A percentile compares a stretch with the other conserved stretches of the same genome.
Conservation (phyloP, 2,113 vertebrate species). For the Petromus typicus region DNA sequence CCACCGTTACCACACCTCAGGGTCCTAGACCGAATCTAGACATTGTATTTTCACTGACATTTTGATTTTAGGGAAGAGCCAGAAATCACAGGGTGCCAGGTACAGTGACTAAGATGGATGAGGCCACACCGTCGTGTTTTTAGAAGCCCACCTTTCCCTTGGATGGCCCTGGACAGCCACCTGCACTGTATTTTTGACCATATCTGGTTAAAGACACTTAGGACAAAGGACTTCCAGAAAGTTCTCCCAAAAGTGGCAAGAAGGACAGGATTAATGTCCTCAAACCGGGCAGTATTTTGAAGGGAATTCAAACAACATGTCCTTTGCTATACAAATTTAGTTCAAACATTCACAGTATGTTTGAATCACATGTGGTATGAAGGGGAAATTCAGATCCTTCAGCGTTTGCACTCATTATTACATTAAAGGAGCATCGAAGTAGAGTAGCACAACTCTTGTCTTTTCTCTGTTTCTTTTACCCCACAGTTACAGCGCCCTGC, state of each 20-base stretch:
- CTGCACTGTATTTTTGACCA: neutral
- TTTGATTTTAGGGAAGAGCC: neutral
- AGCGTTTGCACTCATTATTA: neutral
- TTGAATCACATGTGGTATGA: neutral
- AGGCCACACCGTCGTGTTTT: neutral
- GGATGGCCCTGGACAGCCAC: neutral
- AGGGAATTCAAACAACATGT: neutral
- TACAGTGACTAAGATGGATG: neutral
- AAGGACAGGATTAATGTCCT: neutral
- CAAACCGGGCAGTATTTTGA: neutral
- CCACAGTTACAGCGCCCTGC: neutral
- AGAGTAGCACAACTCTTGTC: no score
- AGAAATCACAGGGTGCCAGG: neutral
- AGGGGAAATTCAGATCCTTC: neutral
- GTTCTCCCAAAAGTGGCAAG: neutral
- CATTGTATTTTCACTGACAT: neutral
- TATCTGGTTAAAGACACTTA: neutral
- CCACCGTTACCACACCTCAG: neutral
- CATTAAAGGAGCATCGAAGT: neutral
- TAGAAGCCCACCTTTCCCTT: neutral
- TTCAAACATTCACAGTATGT: neutral
- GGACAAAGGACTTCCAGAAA: neutral
- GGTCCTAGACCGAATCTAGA: neutral
- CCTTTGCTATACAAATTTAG: neutral
- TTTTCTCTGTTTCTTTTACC: neutral